These are phyloP conservation scores for Pogonocherus hispidulus DNA, from an alignment of 2,888 invertebrate species.

Conservation along the genomic window DNA sequence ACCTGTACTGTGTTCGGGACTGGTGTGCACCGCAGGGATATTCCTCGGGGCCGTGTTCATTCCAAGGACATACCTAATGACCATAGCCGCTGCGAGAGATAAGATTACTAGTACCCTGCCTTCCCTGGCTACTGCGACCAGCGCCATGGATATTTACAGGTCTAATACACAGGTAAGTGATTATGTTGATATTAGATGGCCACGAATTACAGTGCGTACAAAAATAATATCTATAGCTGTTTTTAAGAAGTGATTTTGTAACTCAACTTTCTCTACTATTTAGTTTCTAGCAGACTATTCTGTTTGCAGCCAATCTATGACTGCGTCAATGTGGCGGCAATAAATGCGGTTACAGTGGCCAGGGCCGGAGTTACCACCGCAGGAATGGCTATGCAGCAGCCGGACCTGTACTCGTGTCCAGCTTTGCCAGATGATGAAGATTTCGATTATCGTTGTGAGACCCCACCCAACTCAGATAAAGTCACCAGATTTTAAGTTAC, in stretches of 20 bases:
- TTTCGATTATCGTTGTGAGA: slow-evolving; percentile 58
- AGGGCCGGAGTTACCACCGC: slow-evolving; percentile 51
- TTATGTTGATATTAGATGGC: background rate
- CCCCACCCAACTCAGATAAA: slow-evolving; percentile 62
- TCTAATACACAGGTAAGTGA: slow-evolving; percentile 63
- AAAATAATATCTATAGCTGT: too few relatives aligned
- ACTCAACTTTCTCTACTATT: too few relatives aligned
- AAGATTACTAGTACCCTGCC: slow-evolving; percentile 73
- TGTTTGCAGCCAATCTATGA: slow-evolving; percentile 72
- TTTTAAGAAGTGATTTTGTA: too few relatives aligned
- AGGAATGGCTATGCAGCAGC: slow-evolving; percentile 50
- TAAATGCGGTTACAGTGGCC: slow-evolving; percentile 65
- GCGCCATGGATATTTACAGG: slow-evolving; percentile 68
- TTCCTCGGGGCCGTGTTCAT: slow-evolving; percentile 77
- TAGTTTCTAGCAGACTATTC: background rate
- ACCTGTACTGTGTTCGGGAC: slow-evolving; percentile 73
- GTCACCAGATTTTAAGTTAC: slow-evolving; percentile 64
- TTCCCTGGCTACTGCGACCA: slow-evolving; percentile 68
- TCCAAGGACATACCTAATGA: slow-evolving; percentile 79
- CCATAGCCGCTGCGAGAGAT: slow-evolving; percentile 74
- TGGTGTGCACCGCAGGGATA: slow-evolving; percentile 75
- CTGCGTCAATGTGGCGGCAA: slow-evolving; percentile 72
- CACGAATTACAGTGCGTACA: too few relatives aligned
- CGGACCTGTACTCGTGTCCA: slow-evolving; percentile 61
- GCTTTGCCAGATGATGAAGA: slow-evolving; percentile 61